A percentile compares a stretch with the other conserved stretches of the same genome.
These are phyloP conservation scores for Amorpha juglandis DNA, from an alignment of 2,888 invertebrate genomes.

Conservation along the genomic window DNA sequence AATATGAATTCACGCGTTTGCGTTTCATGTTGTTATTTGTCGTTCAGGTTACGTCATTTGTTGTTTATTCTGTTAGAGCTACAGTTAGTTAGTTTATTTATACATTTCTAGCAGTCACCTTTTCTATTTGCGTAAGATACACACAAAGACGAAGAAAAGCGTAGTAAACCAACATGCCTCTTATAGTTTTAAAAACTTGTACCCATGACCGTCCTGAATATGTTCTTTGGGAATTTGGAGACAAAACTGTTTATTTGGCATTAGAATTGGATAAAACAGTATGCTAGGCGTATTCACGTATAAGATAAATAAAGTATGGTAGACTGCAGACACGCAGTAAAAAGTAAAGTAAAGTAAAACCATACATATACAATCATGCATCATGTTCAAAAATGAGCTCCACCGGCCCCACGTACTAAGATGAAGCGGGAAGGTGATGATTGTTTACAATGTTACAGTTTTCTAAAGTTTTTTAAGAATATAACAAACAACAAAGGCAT, in stretches of 20 bases:
- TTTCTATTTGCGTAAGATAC: constrained; percentile 1
- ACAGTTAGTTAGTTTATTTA: background rate
- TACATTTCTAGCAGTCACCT: background rate
- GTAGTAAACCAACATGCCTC: background rate
- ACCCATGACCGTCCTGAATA: background rate
- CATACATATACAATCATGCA: background rate
- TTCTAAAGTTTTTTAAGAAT: no score
- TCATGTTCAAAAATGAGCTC: background rate
- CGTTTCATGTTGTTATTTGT: background rate
- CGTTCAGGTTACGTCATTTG: background rate
- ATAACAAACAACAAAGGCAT: background rate
- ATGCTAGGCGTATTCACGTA: background rate
- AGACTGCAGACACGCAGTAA: background rate
- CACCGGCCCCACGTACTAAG: background rate
- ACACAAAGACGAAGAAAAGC: background rate
- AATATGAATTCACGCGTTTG: background rate
- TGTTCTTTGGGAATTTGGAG: background rate
- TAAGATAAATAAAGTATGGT: background rate
- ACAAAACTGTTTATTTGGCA: background rate
- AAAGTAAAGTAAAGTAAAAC: background rate
- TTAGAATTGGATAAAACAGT: background rate
- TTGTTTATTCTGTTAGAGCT: background rate
- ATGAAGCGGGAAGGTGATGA: background rate
- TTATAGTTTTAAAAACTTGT: background rate
- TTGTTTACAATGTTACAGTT: background rate